phyloP scores from a whole-genome alignment of 2,113 vertebrate genomes.

The Antennarius striatus region DNA sequence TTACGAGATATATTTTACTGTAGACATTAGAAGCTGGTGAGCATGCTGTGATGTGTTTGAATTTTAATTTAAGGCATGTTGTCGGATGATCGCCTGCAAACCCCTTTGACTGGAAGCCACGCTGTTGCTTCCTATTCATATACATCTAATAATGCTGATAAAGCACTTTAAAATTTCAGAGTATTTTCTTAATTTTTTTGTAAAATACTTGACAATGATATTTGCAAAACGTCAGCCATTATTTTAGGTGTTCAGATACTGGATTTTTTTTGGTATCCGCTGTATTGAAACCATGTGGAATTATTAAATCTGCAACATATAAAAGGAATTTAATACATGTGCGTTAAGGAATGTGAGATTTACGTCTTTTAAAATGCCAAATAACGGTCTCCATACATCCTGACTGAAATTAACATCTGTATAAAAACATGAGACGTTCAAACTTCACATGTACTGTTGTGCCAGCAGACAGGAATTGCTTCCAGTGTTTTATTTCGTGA shows the following conservation, averaged over 20 bases:
- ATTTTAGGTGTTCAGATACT: not conserved
- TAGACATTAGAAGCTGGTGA: conserved; percentile 38
- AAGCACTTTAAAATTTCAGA: conserved; percentile 40
- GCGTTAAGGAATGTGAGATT: too few species aligned
- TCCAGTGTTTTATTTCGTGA: conserved; percentile 49
- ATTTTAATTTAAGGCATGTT: conserved; percentile 37
- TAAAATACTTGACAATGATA: conserved; percentile 1
- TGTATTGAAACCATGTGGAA: conserved; percentile 6
- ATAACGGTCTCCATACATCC: not conserved
- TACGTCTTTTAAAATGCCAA: too few species aligned
- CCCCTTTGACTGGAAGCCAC: conserved; percentile 44
- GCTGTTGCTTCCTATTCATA: conserved; percentile 20
- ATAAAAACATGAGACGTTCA: not conserved
- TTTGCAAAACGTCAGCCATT: not conserved
- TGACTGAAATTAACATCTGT: conserved; percentile 30
- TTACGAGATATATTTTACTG: conserved; percentile 26
- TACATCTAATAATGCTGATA: conserved; percentile 26
- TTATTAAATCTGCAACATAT: conserved; percentile 29
- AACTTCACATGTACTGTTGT: conserved; percentile 19
- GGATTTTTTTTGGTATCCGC: conserved; percentile 24
- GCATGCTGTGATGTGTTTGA: conserved; percentile 43
- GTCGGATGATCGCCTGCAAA: conserved; percentile 37
- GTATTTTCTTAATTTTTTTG: conserved; percentile 7
- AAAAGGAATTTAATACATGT: conserved; percentile 26
- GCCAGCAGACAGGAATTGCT: conserved; percentile 23